Evolutionary conservation across 2,113 vertebrate genomes (phyloP).

Genomic region (Prionailurus bengalensis): DNA sequence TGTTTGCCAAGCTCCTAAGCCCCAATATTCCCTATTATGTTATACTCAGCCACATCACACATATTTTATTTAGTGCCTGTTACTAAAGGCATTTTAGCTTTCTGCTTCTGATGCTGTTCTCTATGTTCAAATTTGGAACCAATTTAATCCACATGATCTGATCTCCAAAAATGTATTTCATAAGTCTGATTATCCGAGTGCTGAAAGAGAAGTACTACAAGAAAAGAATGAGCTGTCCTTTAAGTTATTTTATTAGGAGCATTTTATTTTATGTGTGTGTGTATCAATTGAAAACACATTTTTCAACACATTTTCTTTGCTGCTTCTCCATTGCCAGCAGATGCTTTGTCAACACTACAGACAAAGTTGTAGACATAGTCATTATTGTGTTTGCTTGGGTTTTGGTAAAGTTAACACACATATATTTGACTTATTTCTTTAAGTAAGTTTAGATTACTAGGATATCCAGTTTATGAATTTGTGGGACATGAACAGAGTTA

Average conservation of each 20-base stretch:
- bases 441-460: neutral
- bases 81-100: neutral
- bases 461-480: neutral
- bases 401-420: neutral
- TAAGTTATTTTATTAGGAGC: slow-evolving; percentile 33
- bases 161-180: slow-evolving; percentile 27
- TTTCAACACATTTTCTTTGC: neutral
- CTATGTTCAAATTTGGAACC: neutral
- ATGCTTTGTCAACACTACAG: neutral
- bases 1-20: neutral
- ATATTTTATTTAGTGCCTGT: neutral
- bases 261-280: neutral
- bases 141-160: neutral
- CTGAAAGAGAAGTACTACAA: neutral
- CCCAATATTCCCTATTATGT: neutral
- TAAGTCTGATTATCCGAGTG: slow-evolving; percentile 6
- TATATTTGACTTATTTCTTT: neutral
- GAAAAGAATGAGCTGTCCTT: neutral
- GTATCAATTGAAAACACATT: neutral
- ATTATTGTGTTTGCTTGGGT: neutral
- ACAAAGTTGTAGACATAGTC: neutral
- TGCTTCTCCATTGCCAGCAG: neutral
- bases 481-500: neutral
- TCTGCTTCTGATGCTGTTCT: neutral
- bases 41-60: neutral